A percentile compares a stretch with the other conserved stretches of the same genome.
phyloP scores from a whole-genome alignment of 1,140 invertebrate genomes.

The Caerostris extrusa region DNA sequence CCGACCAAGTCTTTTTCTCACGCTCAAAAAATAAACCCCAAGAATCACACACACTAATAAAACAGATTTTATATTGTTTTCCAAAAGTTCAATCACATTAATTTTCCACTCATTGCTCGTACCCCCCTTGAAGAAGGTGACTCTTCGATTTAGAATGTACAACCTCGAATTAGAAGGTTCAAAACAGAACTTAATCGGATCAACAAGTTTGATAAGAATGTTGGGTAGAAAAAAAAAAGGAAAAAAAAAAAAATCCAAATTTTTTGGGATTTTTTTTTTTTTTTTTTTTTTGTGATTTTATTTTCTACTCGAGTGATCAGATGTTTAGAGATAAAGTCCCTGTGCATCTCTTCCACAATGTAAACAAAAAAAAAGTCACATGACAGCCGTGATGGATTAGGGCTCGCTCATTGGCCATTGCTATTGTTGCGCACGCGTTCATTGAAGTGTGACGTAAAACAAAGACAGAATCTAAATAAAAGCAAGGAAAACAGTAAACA shows the following conservation, averaged over 20 bases:
- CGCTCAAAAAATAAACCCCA: neutral
- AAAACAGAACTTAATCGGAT: neutral
- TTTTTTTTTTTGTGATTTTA: neutral
- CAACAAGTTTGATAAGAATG: constrained; percentile 9
- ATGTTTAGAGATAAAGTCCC: neutral
- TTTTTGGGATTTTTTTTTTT: neutral
- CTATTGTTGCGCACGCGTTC: neutral
- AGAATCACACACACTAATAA: neutral
- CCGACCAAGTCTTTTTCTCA: neutral
- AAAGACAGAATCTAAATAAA: neutral
- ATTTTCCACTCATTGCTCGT: neutral
- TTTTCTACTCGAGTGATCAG: neutral
- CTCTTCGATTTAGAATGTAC: no score
- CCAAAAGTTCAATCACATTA: constrained; percentile 25
- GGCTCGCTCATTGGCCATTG: neutral
- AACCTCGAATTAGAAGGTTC: no score
- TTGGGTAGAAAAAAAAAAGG: neutral
- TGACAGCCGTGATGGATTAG: neutral
- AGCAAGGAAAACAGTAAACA: neutral
- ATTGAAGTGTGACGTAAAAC: neutral
- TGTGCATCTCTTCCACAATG: neutral
- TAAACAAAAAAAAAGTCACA: neutral
- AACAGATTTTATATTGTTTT: neutral
- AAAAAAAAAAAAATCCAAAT: neutral
- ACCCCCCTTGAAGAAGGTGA: neutral